Evolutionary conservation across 2,797 vertebrate species (phyloP), one percentile per base, ranked within the genome.

Genomic region (Scomberomorus guttatus): DNA sequence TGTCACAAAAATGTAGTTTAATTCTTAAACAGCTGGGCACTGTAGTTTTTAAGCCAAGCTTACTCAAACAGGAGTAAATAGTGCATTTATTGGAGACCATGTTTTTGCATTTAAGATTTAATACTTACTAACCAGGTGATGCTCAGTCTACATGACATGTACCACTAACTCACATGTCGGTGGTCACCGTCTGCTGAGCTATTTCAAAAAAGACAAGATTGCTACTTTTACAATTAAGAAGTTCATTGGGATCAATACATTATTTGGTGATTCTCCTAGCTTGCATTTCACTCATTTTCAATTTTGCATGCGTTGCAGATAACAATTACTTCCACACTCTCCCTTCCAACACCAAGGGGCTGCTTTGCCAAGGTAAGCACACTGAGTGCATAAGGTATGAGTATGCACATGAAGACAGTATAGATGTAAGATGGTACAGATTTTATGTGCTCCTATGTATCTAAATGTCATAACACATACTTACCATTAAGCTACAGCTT

Each of bases 281-380:
- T 91, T 90, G 90, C 89, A 83, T 87, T 84, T 89, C 32, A 62
- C 67, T 87, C 70, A 84, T 91, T 92, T 92, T 82, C 39, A 84
- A 71, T 91, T 92, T 90, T 91, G 93, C 90, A 87, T 83, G 80
- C 66, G 37, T 69, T 91, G 91, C 93, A 93, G 56, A 77, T 78
- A 71, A 75, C 77, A 87, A 48, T 73, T 70, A 75, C 77, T 54
- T 80, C 25, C 57, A 66, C 27, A n/a, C 48, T 1, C 59, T 60
- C 34, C 22, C 69, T 54, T 65, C 71, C 22, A 34, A 48, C 59
- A 57, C 0, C 74, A 39, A 67, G 46, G 57, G 72, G 71, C 72
- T 58, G 59, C 82, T 88, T 84, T 90, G 82, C 87, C 58, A 81
- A 86, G 79, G 80, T 90, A 90, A 93, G 90, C 91, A 91, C 55